These are phyloP conservation scores for Ceratothoa steindachneri DNA, from an alignment of 2,888 invertebrate species.

Conservation along the genomic window DNA sequence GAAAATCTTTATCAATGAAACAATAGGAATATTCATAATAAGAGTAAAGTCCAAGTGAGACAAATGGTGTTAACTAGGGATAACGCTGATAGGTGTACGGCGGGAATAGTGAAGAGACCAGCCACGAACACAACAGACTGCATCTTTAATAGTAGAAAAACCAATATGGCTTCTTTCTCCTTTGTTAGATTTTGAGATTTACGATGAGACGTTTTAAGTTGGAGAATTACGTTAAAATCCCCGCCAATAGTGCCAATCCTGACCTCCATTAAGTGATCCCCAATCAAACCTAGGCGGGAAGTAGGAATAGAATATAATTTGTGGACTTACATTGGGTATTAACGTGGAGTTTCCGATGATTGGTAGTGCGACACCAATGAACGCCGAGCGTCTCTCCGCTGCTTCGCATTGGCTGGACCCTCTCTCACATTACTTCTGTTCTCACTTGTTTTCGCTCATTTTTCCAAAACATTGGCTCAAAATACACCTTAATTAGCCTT, in stretches of 20 bases:
- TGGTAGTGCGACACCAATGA: conserved; percentile 48
- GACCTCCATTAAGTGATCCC: conserved; percentile 1
- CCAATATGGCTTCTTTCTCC: conserved; percentile 2
- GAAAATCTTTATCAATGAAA: too few species aligned
- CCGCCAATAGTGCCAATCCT: conserved; percentile 15
- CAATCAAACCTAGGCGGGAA: conserved; percentile 46
- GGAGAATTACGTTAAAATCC: conserved; percentile 8
- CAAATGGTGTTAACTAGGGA: neutral
- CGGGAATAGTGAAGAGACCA: too few species aligned
- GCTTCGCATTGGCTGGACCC: conserved; percentile 39
- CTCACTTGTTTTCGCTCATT: conserved; percentile 25
- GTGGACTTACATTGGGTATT: conserved; percentile 48
- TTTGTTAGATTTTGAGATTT: neutral
- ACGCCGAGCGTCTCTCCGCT: conserved; percentile 34
- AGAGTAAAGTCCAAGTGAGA: neutral
- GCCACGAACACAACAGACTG: too few species aligned
- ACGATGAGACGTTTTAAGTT: neutral
- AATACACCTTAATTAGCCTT: neutral
- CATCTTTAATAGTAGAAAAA: neutral
- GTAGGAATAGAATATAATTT: conserved; percentile 45
- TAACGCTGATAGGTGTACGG: too few species aligned
- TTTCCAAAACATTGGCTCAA: neutral
- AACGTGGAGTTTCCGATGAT: conserved; percentile 47
- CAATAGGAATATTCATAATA: too few species aligned
- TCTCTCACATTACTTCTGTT: conserved; percentile 14